Base-by-base conservation (phyloP, 2,888 invertebrate genomes). In the Ectemnius continuus region DNA sequence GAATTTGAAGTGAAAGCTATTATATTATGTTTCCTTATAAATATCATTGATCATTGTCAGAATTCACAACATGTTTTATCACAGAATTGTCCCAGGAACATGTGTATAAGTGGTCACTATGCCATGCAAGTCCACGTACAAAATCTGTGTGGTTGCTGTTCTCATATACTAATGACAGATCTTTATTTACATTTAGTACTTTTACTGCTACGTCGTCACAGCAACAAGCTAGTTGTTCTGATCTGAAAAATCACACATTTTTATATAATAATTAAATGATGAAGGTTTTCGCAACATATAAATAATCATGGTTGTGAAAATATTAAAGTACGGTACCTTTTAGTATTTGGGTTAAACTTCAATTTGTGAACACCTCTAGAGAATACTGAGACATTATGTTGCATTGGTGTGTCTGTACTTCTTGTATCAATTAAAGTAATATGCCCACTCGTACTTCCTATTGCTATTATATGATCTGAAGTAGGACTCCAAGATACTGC, bases 61-160 rank as follows among this genome's bases (percentile, higher is more conserved):
- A 23, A 56, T 66, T n/a, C 60, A 79, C 47, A 18, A 52, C n/a
- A 61, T 80, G 84, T 70, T 74, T 78, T 59, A 68, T 45, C 28
- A 93, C 86, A 81, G 89, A 88, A 75, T 91, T 91, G 85, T 93
- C 93, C 92, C 94, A 94, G 16, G 93, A 93, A 88, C 94, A 94
- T 3, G 93, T 92, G 79, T 92, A 92, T 69, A 94, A 90, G 65
- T 89, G 87, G 59, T 90, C 88, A 56, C 92, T 87, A 72, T 88
- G 85, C 94, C 94, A 94, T 4, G 92, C 91, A 16, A 94, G 81
- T 52, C 93, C 93, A 75, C 93, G 91, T 13, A 94, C 93, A 86
- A 93, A 92, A 80, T 92, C 93, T 23, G 73, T 83, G 84, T 94
- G 94, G 26, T 88, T 83, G 23, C 88, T 85, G 84, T 92, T 91